These are phyloP conservation scores for Dromococcyx pavoninus DNA, from an alignment of 2,797 vertebrate species.

Conservation along the genomic window DNA sequence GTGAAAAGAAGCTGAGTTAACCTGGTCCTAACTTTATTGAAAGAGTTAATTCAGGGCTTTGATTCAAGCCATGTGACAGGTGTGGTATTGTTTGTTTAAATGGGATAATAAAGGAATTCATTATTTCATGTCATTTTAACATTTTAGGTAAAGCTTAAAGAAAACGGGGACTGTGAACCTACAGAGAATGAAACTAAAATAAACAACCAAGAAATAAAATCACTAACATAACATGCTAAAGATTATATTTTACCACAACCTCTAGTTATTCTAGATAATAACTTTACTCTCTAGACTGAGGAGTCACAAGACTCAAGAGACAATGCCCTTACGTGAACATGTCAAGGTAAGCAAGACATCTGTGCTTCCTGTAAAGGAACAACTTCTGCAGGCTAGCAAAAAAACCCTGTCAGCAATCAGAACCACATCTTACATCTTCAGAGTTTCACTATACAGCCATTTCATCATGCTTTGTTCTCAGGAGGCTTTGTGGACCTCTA, in stretches of 20 bases:
- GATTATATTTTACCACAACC: background rate
- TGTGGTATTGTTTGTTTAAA: background rate
- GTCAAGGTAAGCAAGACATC: background rate
- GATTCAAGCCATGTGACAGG: background rate
- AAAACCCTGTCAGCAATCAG: background rate
- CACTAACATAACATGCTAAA: background rate
- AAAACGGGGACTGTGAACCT: background rate
- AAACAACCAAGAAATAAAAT: background rate
- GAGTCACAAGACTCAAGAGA: background rate
- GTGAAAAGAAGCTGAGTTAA: background rate
- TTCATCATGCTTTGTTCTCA: background rate
- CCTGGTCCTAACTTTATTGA: background rate
- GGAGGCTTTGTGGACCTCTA: background rate
- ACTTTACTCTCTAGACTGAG: background rate
- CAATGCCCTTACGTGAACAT: background rate
- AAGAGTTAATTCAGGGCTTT: background rate
- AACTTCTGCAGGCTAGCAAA: background rate
- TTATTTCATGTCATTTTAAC: background rate
- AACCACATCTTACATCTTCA: background rate
- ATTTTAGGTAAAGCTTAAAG: background rate
- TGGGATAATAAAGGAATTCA: background rate
- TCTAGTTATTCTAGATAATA: background rate
- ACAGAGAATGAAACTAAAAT: background rate
- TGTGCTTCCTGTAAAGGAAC: background rate
- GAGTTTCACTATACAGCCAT: background rate